Evolutionary conservation across 2,797 vertebrate species (phyloP).

Genomic region (Falco cherrug): DNA sequence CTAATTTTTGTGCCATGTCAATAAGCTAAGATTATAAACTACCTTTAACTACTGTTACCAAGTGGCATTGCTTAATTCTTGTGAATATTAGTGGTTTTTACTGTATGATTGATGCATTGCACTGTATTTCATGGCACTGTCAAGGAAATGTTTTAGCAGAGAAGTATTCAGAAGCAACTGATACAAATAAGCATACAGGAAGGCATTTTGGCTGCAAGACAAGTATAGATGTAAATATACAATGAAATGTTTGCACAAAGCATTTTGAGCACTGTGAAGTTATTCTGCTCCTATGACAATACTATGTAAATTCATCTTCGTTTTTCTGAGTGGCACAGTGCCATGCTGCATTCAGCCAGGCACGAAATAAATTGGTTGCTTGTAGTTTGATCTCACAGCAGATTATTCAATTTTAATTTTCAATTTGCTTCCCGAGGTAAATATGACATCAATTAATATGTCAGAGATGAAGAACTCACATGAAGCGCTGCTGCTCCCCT

Average conservation of each 20-base stretch:
- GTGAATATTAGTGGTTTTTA: background rate
- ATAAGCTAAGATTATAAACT: background rate
- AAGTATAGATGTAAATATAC: slow-evolving; percentile 8
- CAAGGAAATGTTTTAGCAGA: background rate
- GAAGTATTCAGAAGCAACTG: slow-evolving; percentile 4
- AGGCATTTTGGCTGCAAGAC: slow-evolving; percentile 14
- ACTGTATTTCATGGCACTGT: background rate
- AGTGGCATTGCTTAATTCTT: background rate
- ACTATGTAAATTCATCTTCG: background rate
- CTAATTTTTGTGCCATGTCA: background rate
- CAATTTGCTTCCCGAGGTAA: slow-evolving; percentile 35
- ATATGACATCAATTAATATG: slow-evolving; percentile 23
- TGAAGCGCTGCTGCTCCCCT: background rate
- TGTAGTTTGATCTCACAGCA: background rate
- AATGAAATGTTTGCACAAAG: slow-evolving; percentile 28
- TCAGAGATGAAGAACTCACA: background rate
- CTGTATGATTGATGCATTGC: background rate
- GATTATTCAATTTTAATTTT: slow-evolving; percentile 53
- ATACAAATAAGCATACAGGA: slow-evolving; percentile 23
- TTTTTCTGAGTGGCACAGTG: slow-evolving; percentile 4
- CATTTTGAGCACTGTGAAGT: background rate
- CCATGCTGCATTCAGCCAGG: background rate
- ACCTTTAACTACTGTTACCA: background rate
- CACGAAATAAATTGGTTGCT: background rate
- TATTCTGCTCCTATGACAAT: background rate